A percentile compares a stretch with the other conserved stretches of the same genome.
Evolutionary conservation across 2,888 invertebrate genomes (phyloP).

Genomic region (Dusona sp.): DNA sequence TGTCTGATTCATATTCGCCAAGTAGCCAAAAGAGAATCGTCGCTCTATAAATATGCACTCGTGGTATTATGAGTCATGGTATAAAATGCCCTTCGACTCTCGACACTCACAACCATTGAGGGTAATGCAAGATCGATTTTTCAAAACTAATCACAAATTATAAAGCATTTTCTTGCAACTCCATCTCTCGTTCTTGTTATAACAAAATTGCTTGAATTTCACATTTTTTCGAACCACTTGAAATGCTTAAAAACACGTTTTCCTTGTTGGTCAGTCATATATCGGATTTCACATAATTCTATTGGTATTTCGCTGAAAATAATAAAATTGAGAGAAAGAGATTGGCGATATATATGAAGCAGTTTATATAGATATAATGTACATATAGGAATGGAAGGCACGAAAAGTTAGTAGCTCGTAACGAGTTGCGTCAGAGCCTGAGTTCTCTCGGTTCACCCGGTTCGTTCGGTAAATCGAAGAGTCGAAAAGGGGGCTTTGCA

Average conservation of each 20-base stretch:
- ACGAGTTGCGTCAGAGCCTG: slow-evolving; percentile 59
- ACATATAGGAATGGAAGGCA: slow-evolving; percentile 55
- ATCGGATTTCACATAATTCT: not conserved
- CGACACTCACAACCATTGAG: slow-evolving; percentile 6
- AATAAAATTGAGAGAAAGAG: slow-evolving; percentile 5
- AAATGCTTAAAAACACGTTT: too few relatives aligned
- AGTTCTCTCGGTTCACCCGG: slow-evolving; percentile 26
- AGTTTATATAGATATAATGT: not conserved
- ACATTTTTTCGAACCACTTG: too few relatives aligned
- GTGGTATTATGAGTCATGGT: slow-evolving; percentile 47
- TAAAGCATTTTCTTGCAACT: not conserved
- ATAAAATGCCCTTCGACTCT: slow-evolving; percentile 41
- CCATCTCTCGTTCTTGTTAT: not conserved
- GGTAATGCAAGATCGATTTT: not conserved
- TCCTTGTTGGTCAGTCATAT: not conserved
- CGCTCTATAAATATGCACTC: slow-evolving; percentile 56
- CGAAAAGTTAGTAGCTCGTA: slow-evolving; percentile 51
- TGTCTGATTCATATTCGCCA: slow-evolving; percentile 51
- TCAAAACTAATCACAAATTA: not conserved
- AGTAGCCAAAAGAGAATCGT: slow-evolving; percentile 62
- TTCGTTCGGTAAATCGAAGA: slow-evolving; percentile 42
- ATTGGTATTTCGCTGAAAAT: not conserved
- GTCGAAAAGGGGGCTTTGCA: slow-evolving; percentile 51
- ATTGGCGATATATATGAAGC: not conserved
- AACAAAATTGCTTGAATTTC: not conserved